Evolutionary conservation across 2,113 vertebrate species (phyloP), one percentile per base, ranked within the genome.

Genomic region (Steatornis caripensis): DNA sequence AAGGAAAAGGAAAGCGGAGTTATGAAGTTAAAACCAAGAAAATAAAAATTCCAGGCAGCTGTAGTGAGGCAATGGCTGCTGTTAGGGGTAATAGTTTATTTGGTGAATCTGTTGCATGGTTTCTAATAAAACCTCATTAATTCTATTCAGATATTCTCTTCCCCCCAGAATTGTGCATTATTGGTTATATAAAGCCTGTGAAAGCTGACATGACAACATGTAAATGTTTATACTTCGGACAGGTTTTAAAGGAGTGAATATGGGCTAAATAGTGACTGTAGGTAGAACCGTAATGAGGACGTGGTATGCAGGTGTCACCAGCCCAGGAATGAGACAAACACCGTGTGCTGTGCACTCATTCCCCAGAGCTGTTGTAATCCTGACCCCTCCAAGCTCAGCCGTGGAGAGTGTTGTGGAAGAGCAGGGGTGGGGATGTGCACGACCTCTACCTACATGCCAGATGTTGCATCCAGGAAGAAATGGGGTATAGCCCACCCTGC

Each of bases 21-120:
- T 94, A 87, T 24, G 58, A 94, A 95, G 93, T 95, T 89, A 89
- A 95, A 96, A 32, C 49, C 49, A 92, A 95, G 95, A 93, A 96
- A 93, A 93, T 93, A 96, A 95, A 96, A 95, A 96, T 82, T 95
- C 77, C 87, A 89, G 91, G 81, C 89, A 91, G 77, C 77, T 91
- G 49, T 26, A 61, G 90, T 37, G n/a, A 79, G 87, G 84, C 81
- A 81, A 4, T n/a, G 66, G 54, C 77, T 95, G 90, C 76, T 78
- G 60, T 37, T 37, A 30, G 54, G 74, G 26, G 24, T 43, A 60
- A 13, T 15, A 27, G 57, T 64, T 84, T 90, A 57, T 84, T 87
- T 2, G 20, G 60, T 70, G 69, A 65, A 64, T 69, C 83, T 62
- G 68, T 32, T 66, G 24, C 58, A 39, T 16, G 17, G 37, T 79